Evolutionary conservation across 2,797 vertebrate species (phyloP), one percentile per base, ranked within the genome.

Genomic region (Takifugu rubripes): DNA sequence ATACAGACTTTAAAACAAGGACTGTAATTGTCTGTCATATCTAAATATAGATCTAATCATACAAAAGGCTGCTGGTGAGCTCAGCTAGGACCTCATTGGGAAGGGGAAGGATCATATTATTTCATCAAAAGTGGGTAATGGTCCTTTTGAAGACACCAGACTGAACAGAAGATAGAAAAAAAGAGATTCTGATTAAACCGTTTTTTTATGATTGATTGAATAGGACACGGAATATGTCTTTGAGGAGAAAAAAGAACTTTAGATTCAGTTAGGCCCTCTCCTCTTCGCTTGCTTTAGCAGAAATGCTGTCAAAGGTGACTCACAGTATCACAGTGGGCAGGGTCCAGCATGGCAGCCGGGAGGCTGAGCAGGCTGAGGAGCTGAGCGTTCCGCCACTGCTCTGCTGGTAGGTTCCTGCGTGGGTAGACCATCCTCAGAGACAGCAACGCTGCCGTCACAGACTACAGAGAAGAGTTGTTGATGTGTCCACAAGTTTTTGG

Each of bases 331-430:
- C 93, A 93, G 75, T 56, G 87, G 45, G 88, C 88, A 0, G 96
- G 94, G 16, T 89, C 89, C 69, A 98, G 84, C 95, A 98, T 93
- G 86, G 82, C 11, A 3, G 91, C 88, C 0, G 94, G 81, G 0
- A 77, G 68, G 12, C 91, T 88, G 36, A 95, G 91, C 61, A 98
- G 86, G 70, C 93, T 95, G 52, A 99, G 93, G 40, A 98, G 92
- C 71, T 98, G 96, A 72, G 93, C 93, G 0, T 77, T 85, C 2
- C 94, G 92, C 95, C 96, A 98, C 56, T 94, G 93, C 43, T 97
- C 96, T 0, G 92, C 93, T 0, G 90, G 86, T 25, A 94, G 91
- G 74, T 92, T 96, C 75, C 96, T 91, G 72, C 95, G 91, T 12
- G 79, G 89, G 57, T 95, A 96, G 54, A 95, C 82, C 68, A 79